These are phyloP conservation scores for Pangasianodon gigas DNA, from an alignment of 2,113 vertebrate species.

Conservation along the genomic window DNA sequence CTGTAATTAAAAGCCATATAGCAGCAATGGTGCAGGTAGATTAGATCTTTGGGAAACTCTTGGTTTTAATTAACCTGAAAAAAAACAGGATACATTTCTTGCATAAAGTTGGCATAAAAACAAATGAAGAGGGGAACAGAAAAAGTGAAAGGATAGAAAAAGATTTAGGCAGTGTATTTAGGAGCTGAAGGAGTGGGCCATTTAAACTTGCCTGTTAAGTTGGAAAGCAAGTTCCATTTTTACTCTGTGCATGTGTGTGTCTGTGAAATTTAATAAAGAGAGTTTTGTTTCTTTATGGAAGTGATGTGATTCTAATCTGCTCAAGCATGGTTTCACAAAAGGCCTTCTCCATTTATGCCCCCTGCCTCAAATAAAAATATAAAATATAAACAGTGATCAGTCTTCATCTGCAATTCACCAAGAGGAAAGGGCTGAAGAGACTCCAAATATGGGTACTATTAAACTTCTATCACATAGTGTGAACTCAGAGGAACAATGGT, in stretches of 20 bases:
- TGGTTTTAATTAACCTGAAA: neutral
- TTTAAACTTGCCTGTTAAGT: neutral
- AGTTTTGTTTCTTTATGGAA: neutral
- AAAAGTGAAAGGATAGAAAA: neutral
- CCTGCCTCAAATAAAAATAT: too few species aligned
- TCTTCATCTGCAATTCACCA: too few species aligned
- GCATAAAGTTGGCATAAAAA: neutral
- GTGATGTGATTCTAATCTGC: neutral
- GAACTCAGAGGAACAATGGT: too few species aligned
- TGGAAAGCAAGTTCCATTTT: neutral
- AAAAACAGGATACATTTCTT: neutral
- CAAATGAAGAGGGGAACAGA: neutral
- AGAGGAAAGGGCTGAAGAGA: too few species aligned
- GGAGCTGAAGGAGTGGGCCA: neutral
- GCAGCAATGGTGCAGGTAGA: neutral
- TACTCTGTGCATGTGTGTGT: neutral
- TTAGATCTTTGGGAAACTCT: neutral
- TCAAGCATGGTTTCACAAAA: neutral
- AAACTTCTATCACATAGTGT: too few species aligned
- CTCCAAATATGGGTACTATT: too few species aligned
- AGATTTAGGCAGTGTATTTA: neutral
- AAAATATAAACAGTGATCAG: too few species aligned
- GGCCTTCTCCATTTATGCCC: neutral
- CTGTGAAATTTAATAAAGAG: neutral
- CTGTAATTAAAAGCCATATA: neutral